Evolutionary conservation across 2,113 vertebrate species (phyloP), one percentile per base, ranked within the genome.

Genomic region (Hippopotamus amphibius): DNA sequence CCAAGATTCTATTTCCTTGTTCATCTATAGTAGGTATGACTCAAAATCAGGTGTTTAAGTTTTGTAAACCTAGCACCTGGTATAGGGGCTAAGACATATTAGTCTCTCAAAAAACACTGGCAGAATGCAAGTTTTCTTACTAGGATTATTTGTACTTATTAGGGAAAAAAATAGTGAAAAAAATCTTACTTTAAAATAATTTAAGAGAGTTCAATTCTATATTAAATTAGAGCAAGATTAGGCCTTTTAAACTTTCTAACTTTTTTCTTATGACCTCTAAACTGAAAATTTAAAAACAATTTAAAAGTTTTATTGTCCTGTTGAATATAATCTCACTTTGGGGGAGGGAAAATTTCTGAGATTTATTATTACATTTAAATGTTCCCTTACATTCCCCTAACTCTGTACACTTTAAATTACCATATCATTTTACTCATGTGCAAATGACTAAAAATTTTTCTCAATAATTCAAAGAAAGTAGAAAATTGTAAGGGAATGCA

Each of bases 321-420:
- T 61, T 93, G 55, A 72, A 26, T 95, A 90, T 68, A 79, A 92
- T 48, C 10, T 92, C 26, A 74, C 21, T 59, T 93, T 81, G 57
- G 12, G 28, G 22, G 37, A 90, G 6, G 61, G 12, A 85, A 80
- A 50, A 3, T 41, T 89, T 86, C 26, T 74, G 16, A 43, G 76
- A 43, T 81, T 85, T 85, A 88, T 68, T 86, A 50, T 95, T 74
- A 72, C 77, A 82, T 74, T 95, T 95, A 90, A 90, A 26, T 48
- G 50, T 48, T 50, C 28, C 16, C 55, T 83, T 72, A 74, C 46
- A 82, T 19, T 76, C 21, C 26, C 12, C 50, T 66, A 85, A 79
- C 3, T 50, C 77, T 48, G 15, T 26, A 76, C 15, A 57, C 22
- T 84, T 93, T 48, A 88, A 91, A 77, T 76, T 17, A 89, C 63